A percentile compares a stretch with the other conserved stretches of the same genome.
phyloP scores from a whole-genome alignment of 2,113 vertebrate genomes.

The Lepus americanus region DNA sequence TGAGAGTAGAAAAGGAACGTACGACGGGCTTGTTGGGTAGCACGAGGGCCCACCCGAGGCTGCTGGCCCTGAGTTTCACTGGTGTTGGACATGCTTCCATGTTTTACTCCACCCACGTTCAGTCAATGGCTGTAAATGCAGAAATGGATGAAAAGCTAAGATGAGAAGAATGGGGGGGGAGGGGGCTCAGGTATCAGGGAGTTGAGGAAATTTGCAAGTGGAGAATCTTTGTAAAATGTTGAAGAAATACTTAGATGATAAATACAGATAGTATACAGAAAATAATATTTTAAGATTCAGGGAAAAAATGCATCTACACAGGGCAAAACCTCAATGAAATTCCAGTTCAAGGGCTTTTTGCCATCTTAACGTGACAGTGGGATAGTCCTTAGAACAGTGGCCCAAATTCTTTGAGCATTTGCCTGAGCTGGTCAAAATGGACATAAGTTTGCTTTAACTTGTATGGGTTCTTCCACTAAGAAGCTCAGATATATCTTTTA shows the following conservation, averaged over 20 bases:
- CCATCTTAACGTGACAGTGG: background rate
- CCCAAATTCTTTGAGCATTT: background rate
- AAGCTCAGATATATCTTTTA: background rate
- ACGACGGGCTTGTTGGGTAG: background rate
- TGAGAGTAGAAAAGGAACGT: background rate
- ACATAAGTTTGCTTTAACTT: background rate
- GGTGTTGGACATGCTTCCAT: background rate
- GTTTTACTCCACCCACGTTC: background rate
- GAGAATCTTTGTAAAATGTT: conserved; percentile 12
- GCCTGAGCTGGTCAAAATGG: background rate
- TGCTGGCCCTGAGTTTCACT: background rate
- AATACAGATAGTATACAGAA: background rate
- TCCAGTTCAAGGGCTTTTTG: background rate
- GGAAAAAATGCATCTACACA: background rate
- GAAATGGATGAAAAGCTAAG: background rate
- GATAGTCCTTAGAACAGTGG: background rate
- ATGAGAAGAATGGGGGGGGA: background rate
- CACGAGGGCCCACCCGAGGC: background rate
- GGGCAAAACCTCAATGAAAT: background rate
- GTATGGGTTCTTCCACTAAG: background rate
- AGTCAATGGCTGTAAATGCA: background rate
- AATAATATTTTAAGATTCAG: background rate
- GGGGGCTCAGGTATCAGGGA: background rate
- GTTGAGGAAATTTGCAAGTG: background rate
- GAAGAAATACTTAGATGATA: background rate